Conservation (phyloP, 2,888 invertebrate species). For the Oasisia sp. region DNA sequence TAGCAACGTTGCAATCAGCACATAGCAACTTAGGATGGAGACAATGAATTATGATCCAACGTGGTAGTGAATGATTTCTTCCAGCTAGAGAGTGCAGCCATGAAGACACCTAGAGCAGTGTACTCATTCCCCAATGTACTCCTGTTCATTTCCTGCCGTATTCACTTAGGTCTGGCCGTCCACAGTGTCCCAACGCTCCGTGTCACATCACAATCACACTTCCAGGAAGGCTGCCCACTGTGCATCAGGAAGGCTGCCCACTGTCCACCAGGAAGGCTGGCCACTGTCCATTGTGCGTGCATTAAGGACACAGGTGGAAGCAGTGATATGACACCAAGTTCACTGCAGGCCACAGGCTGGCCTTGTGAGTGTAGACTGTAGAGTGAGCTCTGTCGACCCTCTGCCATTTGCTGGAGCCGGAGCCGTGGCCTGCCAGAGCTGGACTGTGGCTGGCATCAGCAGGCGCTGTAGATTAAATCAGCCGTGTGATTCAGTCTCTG, state of each 20-base stretch:
- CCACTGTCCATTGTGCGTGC: neutral
- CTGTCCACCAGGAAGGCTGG: neutral
- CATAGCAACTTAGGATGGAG: too few species aligned
- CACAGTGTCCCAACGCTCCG: neutral
- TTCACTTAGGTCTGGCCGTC: neutral
- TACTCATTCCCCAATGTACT: neutral
- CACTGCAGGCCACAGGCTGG: neutral
- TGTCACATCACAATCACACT: neutral
- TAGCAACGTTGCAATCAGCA: too few species aligned
- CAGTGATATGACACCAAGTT: neutral
- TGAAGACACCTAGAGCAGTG: neutral
- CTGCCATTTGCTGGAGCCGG: neutral
- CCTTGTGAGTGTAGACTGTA: neutral
- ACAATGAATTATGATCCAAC: too few species aligned
- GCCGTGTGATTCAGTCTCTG: neutral
- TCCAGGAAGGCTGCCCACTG: neutral
- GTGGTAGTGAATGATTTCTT: too few species aligned
- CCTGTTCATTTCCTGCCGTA: neutral
- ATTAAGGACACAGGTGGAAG: neutral
- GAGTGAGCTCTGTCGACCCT: neutral
- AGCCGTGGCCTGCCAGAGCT: too few species aligned
- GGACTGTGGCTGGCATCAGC: neutral
- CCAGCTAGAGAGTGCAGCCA: too few species aligned
- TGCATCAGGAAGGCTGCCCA: neutral
- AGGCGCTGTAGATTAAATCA: neutral